phyloP scores from a whole-genome alignment of 2,888 invertebrate genomes.

The Eristalis pertinax region DNA sequence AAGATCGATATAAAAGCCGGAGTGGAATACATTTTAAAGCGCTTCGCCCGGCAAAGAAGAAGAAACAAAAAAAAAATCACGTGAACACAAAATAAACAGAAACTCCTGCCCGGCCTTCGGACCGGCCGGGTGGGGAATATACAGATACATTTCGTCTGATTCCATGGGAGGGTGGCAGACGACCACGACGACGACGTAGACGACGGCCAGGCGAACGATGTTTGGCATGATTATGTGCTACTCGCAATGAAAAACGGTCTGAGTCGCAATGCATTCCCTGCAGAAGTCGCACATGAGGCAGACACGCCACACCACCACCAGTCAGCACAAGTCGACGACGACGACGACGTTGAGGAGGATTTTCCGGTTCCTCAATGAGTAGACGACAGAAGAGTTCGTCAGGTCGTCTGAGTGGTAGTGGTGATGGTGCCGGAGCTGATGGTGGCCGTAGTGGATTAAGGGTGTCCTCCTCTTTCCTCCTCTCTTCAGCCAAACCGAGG shows the following conservation, averaged over 20 bases:
- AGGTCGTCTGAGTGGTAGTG: conserved; percentile 20
- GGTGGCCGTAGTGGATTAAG: conserved; percentile 1
- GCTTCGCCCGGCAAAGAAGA: conserved; percentile 14
- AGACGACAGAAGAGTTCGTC: conserved; percentile 10
- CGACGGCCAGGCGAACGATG: conserved; percentile 12
- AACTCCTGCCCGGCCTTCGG: conserved; percentile 44
- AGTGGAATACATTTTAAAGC: conserved; percentile 35
- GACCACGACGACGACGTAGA: conserved; percentile 1
- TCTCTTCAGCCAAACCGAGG: neutral
- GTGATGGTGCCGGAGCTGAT: neutral
- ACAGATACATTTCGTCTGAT: conserved; percentile 29
- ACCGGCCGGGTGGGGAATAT: conserved; percentile 13
- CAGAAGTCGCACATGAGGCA: conserved; percentile 22
- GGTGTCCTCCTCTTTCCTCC: conserved; percentile 11
- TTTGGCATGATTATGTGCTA: conserved; percentile 34
- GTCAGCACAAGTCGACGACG: neutral
- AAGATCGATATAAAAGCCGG: conserved; percentile 48
- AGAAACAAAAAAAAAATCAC: neutral
- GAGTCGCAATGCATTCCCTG: conserved; percentile 36
- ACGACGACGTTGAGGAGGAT: conserved; percentile 22
- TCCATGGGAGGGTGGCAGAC: conserved; percentile 26
- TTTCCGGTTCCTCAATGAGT: conserved; percentile 56
- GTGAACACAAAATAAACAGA: conserved; percentile 12
- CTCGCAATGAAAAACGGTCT: conserved; percentile 30
- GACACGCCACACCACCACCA: conserved; percentile 15